phyloP scores from a whole-genome alignment of 2,113 vertebrate species.

The Ia io region DNA sequence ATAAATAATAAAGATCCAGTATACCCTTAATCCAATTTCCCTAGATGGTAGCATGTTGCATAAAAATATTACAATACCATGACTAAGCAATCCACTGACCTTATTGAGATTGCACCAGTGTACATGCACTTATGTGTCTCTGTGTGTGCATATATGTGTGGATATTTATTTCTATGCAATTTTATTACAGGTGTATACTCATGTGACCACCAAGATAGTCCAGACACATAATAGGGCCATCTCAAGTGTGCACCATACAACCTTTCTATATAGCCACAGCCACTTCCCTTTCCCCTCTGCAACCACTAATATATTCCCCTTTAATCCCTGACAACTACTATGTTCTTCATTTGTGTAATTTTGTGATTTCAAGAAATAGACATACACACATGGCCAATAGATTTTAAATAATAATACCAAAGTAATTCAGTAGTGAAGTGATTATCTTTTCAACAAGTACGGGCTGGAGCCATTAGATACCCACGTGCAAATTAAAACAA shows the following conservation, averaged over 20 bases:
- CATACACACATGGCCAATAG: background rate
- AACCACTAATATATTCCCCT: background rate
- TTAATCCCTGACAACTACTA: background rate
- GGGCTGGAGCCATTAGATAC: background rate
- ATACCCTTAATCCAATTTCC: background rate
- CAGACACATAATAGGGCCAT: background rate
- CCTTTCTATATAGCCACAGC: background rate
- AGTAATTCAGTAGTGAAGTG: background rate
- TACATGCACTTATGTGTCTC: fast-evolving
- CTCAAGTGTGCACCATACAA: background rate
- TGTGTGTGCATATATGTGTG: background rate
- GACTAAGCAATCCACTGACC: background rate
- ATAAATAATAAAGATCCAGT: background rate
- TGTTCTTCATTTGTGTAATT: background rate
- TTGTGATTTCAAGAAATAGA: background rate
- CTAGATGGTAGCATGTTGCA: background rate
- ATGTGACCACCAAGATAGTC: no score
- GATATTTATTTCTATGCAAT: background rate
- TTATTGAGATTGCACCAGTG: background rate
- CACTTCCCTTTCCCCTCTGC: no score
- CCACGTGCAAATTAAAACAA: background rate
- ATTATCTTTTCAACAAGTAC: background rate
- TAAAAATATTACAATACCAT: background rate
- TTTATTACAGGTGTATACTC: background rate
- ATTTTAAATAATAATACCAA: background rate